Evolutionary conservation across 2,113 vertebrate species (phyloP).

Genomic region (Tinamus guttatus): DNA sequence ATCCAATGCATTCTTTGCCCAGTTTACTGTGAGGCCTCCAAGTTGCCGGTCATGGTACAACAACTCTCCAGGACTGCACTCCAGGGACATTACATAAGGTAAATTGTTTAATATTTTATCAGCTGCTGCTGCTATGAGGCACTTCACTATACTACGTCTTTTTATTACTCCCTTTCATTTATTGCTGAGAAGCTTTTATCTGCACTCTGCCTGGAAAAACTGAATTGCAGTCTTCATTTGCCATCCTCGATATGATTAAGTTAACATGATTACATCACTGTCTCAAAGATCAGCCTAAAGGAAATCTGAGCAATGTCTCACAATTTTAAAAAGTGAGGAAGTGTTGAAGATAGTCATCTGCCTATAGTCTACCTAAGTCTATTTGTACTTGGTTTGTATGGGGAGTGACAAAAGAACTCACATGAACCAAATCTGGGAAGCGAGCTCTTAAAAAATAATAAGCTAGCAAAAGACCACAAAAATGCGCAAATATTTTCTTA

Average conservation of each 20-base stretch:
- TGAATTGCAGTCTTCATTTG: conserved; percentile 9
- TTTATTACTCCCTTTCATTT: conserved; percentile 62
- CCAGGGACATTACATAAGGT: conserved; percentile 59
- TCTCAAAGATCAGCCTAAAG: background rate
- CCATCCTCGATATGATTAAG: background rate
- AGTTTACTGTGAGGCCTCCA: conserved; percentile 39
- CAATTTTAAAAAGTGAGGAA: background rate
- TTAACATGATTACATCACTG: background rate
- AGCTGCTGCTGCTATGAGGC: conserved; percentile 34
- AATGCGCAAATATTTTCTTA: conserved; percentile 42
- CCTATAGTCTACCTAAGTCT: background rate
- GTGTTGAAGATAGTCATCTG: background rate
- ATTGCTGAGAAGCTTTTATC: conserved; percentile 61
- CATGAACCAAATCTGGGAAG: background rate
- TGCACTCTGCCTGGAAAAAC: conserved; percentile 24
- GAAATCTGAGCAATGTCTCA: background rate
- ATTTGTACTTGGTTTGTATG: background rate
- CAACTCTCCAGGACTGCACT: background rate
- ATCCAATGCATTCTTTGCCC: conserved; percentile 22
- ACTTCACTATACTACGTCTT: conserved; percentile 48
- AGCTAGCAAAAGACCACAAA: conserved; percentile 2
- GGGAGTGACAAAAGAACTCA: background rate
- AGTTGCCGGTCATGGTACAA: conserved; percentile 60
- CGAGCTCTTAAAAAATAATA: conserved; percentile 9
- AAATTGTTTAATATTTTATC: conserved; percentile 77